phyloP scores from a whole-genome alignment of 2,113 vertebrate genomes.

The Leiothrix lutea region DNA sequence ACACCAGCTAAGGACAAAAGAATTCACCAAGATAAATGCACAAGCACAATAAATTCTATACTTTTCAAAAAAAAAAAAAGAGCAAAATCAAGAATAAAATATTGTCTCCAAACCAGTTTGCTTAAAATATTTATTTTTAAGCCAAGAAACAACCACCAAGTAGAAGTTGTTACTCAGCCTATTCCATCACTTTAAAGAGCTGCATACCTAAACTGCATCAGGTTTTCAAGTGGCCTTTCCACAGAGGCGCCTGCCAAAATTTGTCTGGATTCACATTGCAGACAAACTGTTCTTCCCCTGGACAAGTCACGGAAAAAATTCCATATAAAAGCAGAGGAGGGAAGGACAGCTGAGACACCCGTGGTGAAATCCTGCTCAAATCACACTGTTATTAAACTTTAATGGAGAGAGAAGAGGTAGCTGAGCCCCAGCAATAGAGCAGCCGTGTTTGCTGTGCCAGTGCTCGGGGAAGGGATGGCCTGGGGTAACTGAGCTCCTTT shows the following conservation, averaged over 20 bases:
- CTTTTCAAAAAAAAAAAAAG: not conserved
- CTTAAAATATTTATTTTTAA: not conserved
- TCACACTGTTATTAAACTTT: not conserved
- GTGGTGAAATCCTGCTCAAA: not conserved
- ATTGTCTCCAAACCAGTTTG: not conserved
- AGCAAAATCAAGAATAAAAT: not conserved
- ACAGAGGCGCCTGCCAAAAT: not conserved
- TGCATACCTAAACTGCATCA: not conserved
- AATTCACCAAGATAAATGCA: not conserved
- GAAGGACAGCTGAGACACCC: not conserved
- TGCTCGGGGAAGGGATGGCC: accelerated
- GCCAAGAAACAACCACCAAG: not conserved
- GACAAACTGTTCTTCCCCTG: not conserved
- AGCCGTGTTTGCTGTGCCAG: not conserved
- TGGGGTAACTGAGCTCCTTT: not conserved
- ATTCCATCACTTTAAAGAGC: not conserved
- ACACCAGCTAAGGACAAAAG: not conserved
- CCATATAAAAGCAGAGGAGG: not conserved
- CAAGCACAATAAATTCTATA: not conserved
- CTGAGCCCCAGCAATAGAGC: not conserved
- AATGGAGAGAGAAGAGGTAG: not conserved
- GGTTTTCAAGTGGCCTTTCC: not conserved
- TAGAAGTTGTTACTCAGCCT: not conserved
- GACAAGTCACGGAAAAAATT: not conserved
- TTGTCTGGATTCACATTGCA: not conserved